These are phyloP conservation scores for Avahi laniger DNA, from an alignment of 2,797 vertebrate genomes.

Conservation along the genomic window DNA sequence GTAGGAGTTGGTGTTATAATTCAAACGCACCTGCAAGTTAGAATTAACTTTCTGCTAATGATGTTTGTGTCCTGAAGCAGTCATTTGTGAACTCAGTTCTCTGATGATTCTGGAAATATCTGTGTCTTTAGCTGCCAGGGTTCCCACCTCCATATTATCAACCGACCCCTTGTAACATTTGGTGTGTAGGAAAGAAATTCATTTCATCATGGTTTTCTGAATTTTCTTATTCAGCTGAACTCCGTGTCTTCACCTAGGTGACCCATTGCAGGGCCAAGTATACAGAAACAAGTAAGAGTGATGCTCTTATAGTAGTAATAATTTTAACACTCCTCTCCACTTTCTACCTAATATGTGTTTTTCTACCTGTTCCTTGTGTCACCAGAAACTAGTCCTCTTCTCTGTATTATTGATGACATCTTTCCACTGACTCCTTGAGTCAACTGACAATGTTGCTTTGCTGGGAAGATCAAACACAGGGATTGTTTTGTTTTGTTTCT, in stretches of 20 bases:
- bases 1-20: not conserved
- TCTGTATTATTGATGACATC: not conserved
- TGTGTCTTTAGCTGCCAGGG: not conserved
- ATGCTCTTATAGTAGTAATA: not conserved
- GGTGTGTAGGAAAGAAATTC: not conserved
- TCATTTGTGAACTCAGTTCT: not conserved
- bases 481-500: not conserved
- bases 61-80: not conserved
- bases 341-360: not conserved
- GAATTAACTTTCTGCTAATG: not conserved
- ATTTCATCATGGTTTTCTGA: not conserved
- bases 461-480: not conserved
- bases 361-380: not conserved
- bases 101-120: not conserved
- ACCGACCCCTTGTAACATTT: not conserved
- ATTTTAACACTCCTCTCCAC: not conserved
- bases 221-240: not conserved
- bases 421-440: not conserved
- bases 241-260: not conserved
- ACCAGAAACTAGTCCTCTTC: not conserved
- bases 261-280: not conserved
- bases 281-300: not conserved
- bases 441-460: not conserved
- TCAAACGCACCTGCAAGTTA: not conserved
- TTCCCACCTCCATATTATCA: not conserved